Base-by-base conservation (phyloP, 1,140 invertebrate genomes). In the Saccostrea echinata region DNA sequence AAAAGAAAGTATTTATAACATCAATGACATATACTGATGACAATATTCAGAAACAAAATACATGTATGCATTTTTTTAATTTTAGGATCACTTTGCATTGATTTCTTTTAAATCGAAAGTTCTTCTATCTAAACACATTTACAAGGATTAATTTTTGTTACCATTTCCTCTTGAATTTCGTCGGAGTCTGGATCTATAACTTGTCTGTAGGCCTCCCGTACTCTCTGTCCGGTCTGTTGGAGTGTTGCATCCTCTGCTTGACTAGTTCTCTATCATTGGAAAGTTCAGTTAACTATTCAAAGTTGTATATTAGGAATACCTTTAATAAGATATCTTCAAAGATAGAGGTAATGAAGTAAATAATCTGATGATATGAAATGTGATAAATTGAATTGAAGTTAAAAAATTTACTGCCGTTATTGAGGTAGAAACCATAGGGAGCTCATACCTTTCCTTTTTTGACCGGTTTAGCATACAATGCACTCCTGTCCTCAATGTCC, bases 191-290 rank as follows among this genome's bases (percentile, higher is more conserved):
- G 87, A 30, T 90, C 90, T 81, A 86, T 88, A 35, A 91, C 86
- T 9, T 87, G 87, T 84, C 84, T 84, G 92, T 93, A 92, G 52
- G 92, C 93, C 27, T 92, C 89, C 35, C 89, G 87, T 3, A 94
- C 92, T 82, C 91, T 90, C 35, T 89, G 90, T 13, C 92, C 91
- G 21, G 93, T 94, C 4, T 89, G 87, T 84, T 89, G 88, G 68
- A 89, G 83, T 52, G 88, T 84, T 35, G 81, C 84, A 35, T 85
- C 83, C 21, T 86, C 85, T 16, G 27, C n/a, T 83, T 24, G 27
- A 76, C 24, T 76, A 12, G 68, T 83, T 83, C 81, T 83, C 51
- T 83, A 21, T 83, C n/a, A 83, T 12, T 27, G 35, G 2, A 12
- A 83, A 83, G 18, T 43, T n/a, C 24, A 83, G n/a, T 51, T 83